phyloP scores from a whole-genome alignment of 2,113 vertebrate genomes.

The Apeltes quadracus region DNA sequence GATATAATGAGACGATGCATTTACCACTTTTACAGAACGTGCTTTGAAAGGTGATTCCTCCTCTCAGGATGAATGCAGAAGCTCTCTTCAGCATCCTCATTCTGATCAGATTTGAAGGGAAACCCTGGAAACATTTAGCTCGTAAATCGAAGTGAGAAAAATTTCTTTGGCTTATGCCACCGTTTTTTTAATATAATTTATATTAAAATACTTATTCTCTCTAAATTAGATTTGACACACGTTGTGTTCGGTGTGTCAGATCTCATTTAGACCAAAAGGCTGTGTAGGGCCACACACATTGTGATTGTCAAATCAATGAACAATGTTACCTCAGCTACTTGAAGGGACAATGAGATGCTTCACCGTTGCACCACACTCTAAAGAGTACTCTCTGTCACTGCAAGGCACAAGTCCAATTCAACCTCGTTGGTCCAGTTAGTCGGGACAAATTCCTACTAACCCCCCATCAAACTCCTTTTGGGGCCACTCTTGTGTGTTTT shows the following conservation, averaged over 20 bases:
- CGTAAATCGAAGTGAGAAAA: too few species aligned
- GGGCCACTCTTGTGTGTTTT: slow-evolving; percentile 11
- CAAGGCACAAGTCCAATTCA: slow-evolving; percentile 29
- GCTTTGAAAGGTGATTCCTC: slow-evolving; percentile 57
- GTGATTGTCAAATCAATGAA: slow-evolving; percentile 2
- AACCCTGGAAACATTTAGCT: too few species aligned
- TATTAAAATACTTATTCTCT: background rate
- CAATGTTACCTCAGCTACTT: slow-evolving; percentile 45
- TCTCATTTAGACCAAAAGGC: background rate
- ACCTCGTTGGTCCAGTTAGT: slow-evolving; percentile 50
- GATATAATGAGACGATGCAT: background rate
- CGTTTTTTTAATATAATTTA: too few species aligned
- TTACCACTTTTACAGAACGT: slow-evolving; percentile 69
- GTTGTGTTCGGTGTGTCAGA: background rate
- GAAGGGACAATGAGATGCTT: slow-evolving; percentile 10
- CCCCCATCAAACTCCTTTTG: slow-evolving; percentile 25
- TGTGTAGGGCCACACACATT: background rate
- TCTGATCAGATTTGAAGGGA: slow-evolving; percentile 22
- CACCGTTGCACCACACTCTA: slow-evolving; percentile 15
- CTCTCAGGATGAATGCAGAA: slow-evolving; percentile 56
- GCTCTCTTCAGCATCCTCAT: slow-evolving; percentile 68
- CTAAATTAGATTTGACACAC: too few species aligned
- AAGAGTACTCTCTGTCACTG: slow-evolving; percentile 33
- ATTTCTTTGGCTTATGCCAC: too few species aligned
- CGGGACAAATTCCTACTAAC: slow-evolving; percentile 30